Evolutionary conservation across 1,140 invertebrate genomes (phyloP).

Genomic region (Heliconius eleuchia): DNA sequence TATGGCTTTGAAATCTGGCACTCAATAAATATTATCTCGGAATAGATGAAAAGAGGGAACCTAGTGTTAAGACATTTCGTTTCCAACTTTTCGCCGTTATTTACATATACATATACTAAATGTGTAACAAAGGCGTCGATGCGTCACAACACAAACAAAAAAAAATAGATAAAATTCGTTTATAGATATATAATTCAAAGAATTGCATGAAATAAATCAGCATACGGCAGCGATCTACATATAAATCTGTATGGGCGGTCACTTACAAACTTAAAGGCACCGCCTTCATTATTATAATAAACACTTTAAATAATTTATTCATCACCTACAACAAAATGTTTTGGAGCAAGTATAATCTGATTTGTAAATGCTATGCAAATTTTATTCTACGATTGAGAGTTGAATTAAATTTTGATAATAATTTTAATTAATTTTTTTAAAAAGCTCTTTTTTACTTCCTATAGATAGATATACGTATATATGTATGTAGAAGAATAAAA

Average conservation of each 20-base stretch:
- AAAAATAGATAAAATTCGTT: background rate
- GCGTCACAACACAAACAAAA: background rate
- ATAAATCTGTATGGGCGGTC: constrained; percentile 7
- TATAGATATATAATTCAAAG: background rate
- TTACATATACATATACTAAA: too few species aligned
- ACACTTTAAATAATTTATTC: constrained; percentile 14
- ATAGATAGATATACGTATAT: background rate
- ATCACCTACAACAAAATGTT: constrained; percentile 12
- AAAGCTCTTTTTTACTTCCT: background rate
- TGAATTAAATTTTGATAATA: constrained; percentile 10
- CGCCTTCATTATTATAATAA: constrained; percentile 12
- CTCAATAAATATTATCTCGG: too few species aligned
- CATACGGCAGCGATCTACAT: background rate
- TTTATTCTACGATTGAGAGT: constrained; percentile 4
- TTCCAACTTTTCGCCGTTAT: too few species aligned
- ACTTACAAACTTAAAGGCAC: constrained; percentile 1
- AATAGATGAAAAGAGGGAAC: too few species aligned
- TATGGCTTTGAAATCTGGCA: too few species aligned
- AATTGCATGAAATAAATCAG: constrained; percentile 10
- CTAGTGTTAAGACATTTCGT: too few species aligned
- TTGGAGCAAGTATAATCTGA: constrained; percentile 12
- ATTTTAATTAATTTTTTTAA: background rate
- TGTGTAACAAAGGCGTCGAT: background rate
- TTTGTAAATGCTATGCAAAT: constrained; percentile 14
- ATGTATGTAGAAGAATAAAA: background rate